Evolutionary conservation across 2,888 invertebrate species (phyloP), one percentile per base, ranked within the genome.

Genomic region (Ormyrus labotus): DNA sequence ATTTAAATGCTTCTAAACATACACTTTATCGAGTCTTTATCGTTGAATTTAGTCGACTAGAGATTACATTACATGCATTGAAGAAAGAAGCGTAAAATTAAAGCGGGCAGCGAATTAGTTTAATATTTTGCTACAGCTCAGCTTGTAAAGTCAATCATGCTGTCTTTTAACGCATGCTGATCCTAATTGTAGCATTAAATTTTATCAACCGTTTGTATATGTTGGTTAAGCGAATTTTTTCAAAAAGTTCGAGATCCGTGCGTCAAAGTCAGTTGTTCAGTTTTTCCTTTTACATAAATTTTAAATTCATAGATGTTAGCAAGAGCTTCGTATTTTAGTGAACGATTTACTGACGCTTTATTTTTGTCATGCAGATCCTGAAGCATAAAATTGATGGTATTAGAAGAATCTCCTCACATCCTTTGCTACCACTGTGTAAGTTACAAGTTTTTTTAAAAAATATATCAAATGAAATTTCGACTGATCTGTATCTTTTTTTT

Each of bases 371-470:
- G 86, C 92, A 99, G 98, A 96, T 98, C 85, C 93, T 97, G 91
- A 97, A 97, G 92, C 97, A 99, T 91, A 96, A 96, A 91, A 95
- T 98, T 83, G 96, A 97, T 91, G 98, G 98, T 87, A 96, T 99
- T 83, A 94, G 98, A 91, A 94, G 99, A 90, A 96, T 99, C 93
- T 97, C 97, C 84, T 96, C 99, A 19, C 99, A 99, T 94, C 99
- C 99, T 13, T 92, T 96, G 76, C 94, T 99, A 90, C 98, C 99
- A 53, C 93, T 99, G 86, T 99, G 98, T 98, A 94, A 97, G 97
- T 95, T 13, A 9, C 57, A 48, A 64, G 6, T 34, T 8, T 19
- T 2, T 69, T 60, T 47, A 76, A 71, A 13, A 51, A 53, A 19
- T 67, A 19, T 67, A 19, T 19, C 19, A 19, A 34, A 34, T 34